Base-by-base conservation (phyloP, 1,140 invertebrate species). In the Asbolus verrucosus region DNA sequence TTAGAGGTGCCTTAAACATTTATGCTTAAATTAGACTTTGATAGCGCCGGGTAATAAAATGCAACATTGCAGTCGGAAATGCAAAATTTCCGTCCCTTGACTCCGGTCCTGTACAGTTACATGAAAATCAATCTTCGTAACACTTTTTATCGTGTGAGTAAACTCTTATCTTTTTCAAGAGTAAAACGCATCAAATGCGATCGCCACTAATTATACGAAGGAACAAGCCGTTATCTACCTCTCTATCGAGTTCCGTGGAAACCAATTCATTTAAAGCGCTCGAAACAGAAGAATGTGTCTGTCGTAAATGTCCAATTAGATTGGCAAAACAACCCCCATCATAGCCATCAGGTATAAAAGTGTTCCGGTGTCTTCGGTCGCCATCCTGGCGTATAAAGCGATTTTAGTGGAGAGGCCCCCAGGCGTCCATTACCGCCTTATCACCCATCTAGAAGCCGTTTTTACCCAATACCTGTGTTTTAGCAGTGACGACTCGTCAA, bases 251-350 rank as follows among this genome's bases (percentile, higher is more conserved):
- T 24, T 63, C 19, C 8, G 31, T 13, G 61, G 61, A 18, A 30
- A 13, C 8, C 61, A 39, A 63, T 63, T 63, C 61, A 63, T 63
- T 63, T 63, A n/a, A n/a, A n/a, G n/a, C n/a, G n/a, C n/a, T n/a
- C n/a, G 15, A 63, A 62, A 62, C 30, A 41, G 33, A 19, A 16
- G 39, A 39, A 39, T 63, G 61, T 63, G 18, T n/a, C n/a, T 2
- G 61, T 39, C 18, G 21, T 15, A 39, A 62, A 63, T 13, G 61
- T 63, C 61, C 61, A 63, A 63, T 63, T 63, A 63, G 61, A 63
- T 41, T 63, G 18, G 61, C 33, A 39, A 63, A 63, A 39, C 33
- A 63, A 24, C 18, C 61, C 33, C 59, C 59, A 36, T 39, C 31
- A 19, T 63, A 24, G 31, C 31, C 15, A 43, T 43, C 39, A 54